Conservation (phyloP, 2,888 invertebrate genomes). For the Torymus tubicola region DNA sequence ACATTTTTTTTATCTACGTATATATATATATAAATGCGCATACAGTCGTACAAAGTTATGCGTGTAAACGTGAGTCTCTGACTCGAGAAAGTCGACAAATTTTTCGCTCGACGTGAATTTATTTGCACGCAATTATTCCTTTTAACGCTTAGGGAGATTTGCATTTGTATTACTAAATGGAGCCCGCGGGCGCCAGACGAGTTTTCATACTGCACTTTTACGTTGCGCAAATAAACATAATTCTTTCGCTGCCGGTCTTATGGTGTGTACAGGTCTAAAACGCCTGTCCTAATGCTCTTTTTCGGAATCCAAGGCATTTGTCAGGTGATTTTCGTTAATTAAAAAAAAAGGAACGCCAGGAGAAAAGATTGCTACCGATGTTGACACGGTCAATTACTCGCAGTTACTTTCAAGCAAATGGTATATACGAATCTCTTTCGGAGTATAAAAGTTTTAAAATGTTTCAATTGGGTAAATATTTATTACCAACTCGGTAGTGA, state of each 20-base stretch:
- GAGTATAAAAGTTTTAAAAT: too few species aligned
- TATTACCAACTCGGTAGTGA: too few species aligned
- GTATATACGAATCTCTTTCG: too few species aligned
- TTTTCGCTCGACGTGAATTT: not conserved
- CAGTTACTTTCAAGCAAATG: too few species aligned
- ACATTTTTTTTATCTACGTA: too few species aligned
- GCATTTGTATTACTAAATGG: constrained; percentile 32
- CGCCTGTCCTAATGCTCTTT: constrained; percentile 17
- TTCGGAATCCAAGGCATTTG: constrained; percentile 31
- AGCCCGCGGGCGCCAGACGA: constrained; percentile 23
- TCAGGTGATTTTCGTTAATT: constrained; percentile 15
- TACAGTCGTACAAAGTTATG: too few species aligned
- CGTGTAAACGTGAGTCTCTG: too few species aligned
- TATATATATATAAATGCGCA: too few species aligned
- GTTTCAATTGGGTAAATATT: too few species aligned
- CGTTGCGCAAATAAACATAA: constrained; percentile 44
- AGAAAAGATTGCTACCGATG: constrained; percentile 19
- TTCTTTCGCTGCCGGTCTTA: not conserved
- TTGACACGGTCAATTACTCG: not conserved
- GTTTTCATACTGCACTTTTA: constrained; percentile 11
- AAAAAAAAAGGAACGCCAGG: not conserved
- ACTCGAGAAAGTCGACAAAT: constrained; percentile 10
- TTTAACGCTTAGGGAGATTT: constrained; percentile 19
- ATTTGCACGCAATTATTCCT: constrained; percentile 13
- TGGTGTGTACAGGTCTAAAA: constrained; percentile 13